A percentile compares a stretch with the other conserved stretches of the same genome.
Conservation (phyloP, 1,140 invertebrate species). For the Caenorhabditis inopinata region DNA sequence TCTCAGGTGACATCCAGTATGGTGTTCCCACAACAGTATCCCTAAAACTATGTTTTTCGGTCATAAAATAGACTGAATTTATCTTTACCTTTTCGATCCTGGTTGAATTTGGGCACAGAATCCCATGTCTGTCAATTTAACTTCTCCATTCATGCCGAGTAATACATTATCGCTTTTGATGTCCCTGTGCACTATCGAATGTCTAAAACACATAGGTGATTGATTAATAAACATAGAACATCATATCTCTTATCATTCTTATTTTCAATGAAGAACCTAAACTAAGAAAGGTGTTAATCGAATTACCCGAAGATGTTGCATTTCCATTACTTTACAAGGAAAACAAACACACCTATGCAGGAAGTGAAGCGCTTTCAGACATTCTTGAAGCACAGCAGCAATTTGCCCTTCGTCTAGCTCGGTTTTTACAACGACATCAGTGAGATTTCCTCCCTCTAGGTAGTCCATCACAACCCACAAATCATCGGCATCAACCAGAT, state of each 20-base stretch:
- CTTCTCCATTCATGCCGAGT: conserved; percentile 62
- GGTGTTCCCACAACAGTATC: conserved; percentile 75
- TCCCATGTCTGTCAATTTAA: conserved; percentile 64
- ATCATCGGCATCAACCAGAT: conserved; percentile 66
- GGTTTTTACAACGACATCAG: conserved; percentile 71
- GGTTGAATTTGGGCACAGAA: conserved; percentile 66
- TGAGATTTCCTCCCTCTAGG: conserved; percentile 70
- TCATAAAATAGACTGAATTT: neutral
- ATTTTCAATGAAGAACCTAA: neutral
- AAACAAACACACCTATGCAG: conserved; percentile 55
- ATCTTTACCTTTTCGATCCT: conserved; percentile 53
- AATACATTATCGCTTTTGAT: conserved; percentile 66
- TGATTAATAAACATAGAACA: neutral
- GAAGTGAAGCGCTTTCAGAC: conserved; percentile 61
- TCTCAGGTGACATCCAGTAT: conserved; percentile 77
- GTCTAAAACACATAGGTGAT: conserved; percentile 44
- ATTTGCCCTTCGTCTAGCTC: conserved; percentile 69
- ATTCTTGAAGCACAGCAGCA: conserved; percentile 64
- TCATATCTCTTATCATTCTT: neutral
- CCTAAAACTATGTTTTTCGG: neutral
- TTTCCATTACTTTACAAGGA: neutral
- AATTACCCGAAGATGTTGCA: neutral
- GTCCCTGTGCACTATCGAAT: conserved; percentile 64
- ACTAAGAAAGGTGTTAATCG: neutral
- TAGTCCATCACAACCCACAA: conserved; percentile 72